Evolutionary conservation across 2,888 invertebrate species (phyloP).

Genomic region (Sesamia inferens): DNA sequence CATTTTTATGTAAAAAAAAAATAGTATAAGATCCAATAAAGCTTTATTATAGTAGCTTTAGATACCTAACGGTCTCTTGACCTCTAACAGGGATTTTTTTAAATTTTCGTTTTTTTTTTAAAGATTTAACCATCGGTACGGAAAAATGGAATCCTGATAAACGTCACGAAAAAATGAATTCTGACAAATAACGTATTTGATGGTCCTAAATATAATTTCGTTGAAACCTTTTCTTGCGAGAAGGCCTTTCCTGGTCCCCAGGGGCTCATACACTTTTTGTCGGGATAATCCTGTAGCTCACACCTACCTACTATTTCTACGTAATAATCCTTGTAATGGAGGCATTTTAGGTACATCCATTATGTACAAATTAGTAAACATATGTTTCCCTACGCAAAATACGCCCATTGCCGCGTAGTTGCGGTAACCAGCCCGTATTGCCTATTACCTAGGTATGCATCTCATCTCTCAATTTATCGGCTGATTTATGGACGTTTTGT

Average conservation of each 20-base stretch:
- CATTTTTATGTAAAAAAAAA: not conserved
- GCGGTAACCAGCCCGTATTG: too few species aligned
- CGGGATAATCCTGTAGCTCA: slow-evolving; percentile 19
- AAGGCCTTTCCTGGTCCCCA: not conserved
- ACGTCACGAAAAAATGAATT: slow-evolving; percentile 23
- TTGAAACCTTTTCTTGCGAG: slow-evolving; percentile 34
- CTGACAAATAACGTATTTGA: slow-evolving; percentile 34
- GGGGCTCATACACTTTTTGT: slow-evolving; percentile 29
- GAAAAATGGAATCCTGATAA: slow-evolving; percentile 18
- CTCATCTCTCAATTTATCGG: not conserved
- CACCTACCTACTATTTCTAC: slow-evolving; percentile 7
- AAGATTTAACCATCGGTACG: not conserved
- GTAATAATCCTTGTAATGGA: slow-evolving; percentile 9
- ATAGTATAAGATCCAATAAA: not conserved
- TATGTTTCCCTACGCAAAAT: too few species aligned
- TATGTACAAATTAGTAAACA: not conserved
- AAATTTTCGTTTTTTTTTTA: not conserved
- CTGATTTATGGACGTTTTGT: slow-evolving; percentile 5
- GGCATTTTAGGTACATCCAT: not conserved
- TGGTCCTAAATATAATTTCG: slow-evolving; percentile 24
- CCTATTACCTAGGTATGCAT: not conserved
- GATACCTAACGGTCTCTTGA: not conserved
- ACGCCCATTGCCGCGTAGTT: too few species aligned
- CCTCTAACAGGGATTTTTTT: not conserved
- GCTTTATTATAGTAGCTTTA: not conserved